Base-by-base conservation (phyloP, 2,113 vertebrate species). In the Phainopepla nitens region DNA sequence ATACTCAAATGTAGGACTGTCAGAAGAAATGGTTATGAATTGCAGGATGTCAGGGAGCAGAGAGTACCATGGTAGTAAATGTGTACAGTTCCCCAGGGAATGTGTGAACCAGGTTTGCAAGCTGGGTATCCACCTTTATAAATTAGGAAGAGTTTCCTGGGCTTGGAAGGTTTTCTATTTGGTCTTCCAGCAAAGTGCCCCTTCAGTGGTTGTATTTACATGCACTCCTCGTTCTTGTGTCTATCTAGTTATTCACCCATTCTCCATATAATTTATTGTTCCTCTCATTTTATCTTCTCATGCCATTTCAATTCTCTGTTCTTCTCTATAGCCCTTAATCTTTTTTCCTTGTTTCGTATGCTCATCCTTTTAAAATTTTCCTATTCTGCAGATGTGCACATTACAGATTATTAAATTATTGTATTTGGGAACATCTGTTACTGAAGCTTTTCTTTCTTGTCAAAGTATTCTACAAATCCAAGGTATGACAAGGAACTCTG, bases 21-120 rank as follows among this genome's bases (percentile, higher is more conserved):
- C 35, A 36, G 10, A 45, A 51, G 51, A 22, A 80, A 80, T 58
- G 1, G 23, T 8, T 35, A n/a, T 72, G 54, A 77, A 70, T 10
- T 58, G 51, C 60, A 70, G 47, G 35, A 49, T 15, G 8, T 36
- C 68, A 70, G 36, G 31, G 33, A 77, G 19, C 36, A 71, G 51
- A 36, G 23, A 24, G 21, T n/a, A 17, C 53, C 1, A 0, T 45
- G 33, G 33, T 41, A 51, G 29, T 11, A n/a, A 36, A n/a, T 3
- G 2, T 16, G 16, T 24, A 8, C 28, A 27, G 0, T 50, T 81
- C 54, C 27, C 22, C 53, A 47, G 36, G 66, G 42, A 71, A 31
- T 6, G 13, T 21, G 18, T 12, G n/a, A 82, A 14, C 6, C 1
- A 6, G 14, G n/a, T 69, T 39, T 80, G 25, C 45, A 36, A 53